Percentiles rank a stretch among this genome's conserved stretches.
Evolutionary conservation across 2,113 vertebrate genomes (phyloP).

Genomic region (Oxyruncus cristatus): DNA sequence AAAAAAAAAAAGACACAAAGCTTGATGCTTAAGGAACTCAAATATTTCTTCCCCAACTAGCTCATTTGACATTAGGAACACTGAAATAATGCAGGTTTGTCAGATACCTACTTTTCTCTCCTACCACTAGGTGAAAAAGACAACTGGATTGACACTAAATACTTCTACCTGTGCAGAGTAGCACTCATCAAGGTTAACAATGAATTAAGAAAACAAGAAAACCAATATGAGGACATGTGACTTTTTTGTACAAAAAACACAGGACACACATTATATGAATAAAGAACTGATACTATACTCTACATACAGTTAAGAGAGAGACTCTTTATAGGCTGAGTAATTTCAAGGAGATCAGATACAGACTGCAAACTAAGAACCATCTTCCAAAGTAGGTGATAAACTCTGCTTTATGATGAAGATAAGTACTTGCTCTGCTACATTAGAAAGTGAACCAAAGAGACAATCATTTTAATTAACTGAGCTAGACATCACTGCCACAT

Average conservation of each 20-base stretch:
- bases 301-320: neutral
- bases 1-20: neutral
- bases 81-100: neutral
- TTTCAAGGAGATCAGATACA: neutral
- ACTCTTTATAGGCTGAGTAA: neutral
- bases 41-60: neutral
- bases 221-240: neutral
- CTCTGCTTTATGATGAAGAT: neutral
- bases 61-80: neutral
- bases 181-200: neutral
- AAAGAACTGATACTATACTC: neutral
- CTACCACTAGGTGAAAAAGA: neutral
- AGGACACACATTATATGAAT: neutral
- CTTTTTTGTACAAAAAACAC: neutral
- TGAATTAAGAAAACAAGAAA: neutral
- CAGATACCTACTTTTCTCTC: neutral
- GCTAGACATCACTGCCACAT: neutral
- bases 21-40: neutral
- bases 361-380: neutral
- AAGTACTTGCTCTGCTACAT: neutral
- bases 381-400: neutral
- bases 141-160: neutral
- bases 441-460: neutral
- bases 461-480: neutral
- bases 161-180: neutral